Evolutionary conservation across 2,113 vertebrate genomes (phyloP), one percentile per base, ranked within the genome.

Genomic region (Aleadryas rufinucha): DNA sequence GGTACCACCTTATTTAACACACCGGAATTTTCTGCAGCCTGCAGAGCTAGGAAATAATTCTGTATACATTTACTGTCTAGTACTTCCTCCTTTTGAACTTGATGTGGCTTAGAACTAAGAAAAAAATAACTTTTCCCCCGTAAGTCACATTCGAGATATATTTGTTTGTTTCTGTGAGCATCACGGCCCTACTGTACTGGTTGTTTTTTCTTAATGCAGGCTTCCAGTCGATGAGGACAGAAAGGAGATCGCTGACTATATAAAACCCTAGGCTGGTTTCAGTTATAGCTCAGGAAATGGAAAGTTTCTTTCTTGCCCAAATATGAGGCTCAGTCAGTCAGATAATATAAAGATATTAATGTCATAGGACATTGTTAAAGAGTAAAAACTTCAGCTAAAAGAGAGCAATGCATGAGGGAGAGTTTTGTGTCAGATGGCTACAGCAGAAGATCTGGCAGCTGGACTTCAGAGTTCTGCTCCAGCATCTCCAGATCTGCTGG

Each of bases 31-130:
- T 98, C 93, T 97, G 70, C 75, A 92, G 61, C 94, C 92, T 87
- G 88, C 90, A 95, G 97, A 97, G 89, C 90, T 97, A 77, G 95
- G 97, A 98, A 97, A 95, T 97, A 93, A 89, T 98, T 98, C 68
- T 95, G 81, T 97, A 95, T 49, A 59, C 87, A 84, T 97, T 97
- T 86, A 90, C 84, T 90, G 72, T 96, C 90, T 97, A 83, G 89
- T 78, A 84, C 94, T 97, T 96, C 84, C 93, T 97, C 88, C 70
- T 95, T 95, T 94, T 94, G 90, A 76, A 82, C 64, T 93, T 87
- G 71, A 77, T 93, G 80, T 93, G 77, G 35, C 96, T 96, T 95
- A 89, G 56, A 97, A 94, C 72, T 97, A 97, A 98, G 71, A 33
- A 49, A 91, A 49, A 93, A 95, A 94, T 8, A 77, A 56, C 59